Conservation (phyloP, 2,797 vertebrate species). For the Thunnus albacares region DNA sequence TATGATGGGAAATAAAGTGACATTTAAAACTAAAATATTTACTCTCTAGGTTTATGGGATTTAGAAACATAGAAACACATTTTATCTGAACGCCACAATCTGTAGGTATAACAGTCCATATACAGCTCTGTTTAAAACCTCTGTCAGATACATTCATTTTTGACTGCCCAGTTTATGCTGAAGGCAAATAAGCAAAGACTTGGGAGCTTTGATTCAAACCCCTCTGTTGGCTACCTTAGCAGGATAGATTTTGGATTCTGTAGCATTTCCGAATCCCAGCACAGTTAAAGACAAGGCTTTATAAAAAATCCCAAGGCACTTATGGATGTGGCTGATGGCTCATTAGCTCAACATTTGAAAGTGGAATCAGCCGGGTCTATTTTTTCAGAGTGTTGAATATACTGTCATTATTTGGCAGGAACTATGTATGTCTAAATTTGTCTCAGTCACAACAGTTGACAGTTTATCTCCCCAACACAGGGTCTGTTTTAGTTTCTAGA, state of each 20-base stretch:
- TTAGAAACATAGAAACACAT: constrained; percentile 12
- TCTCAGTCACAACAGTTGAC: constrained; percentile 34
- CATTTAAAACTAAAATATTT: constrained; percentile 25
- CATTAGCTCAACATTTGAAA: constrained; percentile 70
- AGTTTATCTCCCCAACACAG: constrained; percentile 32
- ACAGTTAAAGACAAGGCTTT: constrained; percentile 41
- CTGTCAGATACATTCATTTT: constrained; percentile 34
- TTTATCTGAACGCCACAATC: constrained; percentile 23
- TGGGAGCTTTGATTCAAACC: constrained; percentile 49
- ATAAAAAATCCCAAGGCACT: constrained; percentile 59
- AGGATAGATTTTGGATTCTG: constrained; percentile 56
- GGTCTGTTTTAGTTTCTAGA: neutral
- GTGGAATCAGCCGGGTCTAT: constrained; percentile 48
- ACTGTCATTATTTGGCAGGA: constrained; percentile 54
- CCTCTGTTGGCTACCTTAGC: constrained; percentile 57
- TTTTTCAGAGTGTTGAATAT: constrained; percentile 45
- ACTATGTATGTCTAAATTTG: constrained; percentile 49
- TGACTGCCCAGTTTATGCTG: constrained; percentile 47
- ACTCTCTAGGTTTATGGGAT: constrained; percentile 23
- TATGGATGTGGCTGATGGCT: constrained; percentile 60
- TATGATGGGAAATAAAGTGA: constrained; percentile 25
- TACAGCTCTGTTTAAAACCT: constrained; percentile 29
- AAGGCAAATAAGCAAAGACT: constrained; percentile 59
- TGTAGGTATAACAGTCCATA: constrained; percentile 10
- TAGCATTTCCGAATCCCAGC: constrained; percentile 52